Percentiles rank a stretch among this genome's conserved stretches.
Conservation (phyloP, 2,888 invertebrate genomes). For the Leistus spinibarbis region DNA sequence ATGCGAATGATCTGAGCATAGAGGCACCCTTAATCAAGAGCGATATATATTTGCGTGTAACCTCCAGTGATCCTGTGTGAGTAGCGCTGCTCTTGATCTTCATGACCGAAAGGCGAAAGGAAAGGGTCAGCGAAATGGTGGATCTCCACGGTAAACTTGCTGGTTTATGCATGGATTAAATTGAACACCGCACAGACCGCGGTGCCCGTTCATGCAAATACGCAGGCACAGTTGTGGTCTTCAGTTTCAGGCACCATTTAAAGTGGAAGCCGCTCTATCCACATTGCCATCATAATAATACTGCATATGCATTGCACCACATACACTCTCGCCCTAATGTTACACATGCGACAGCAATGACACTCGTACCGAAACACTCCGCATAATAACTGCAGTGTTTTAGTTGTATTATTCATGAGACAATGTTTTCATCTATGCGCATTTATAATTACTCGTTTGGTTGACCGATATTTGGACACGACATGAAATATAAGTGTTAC, state of each 20-base stretch:
- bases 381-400: not conserved
- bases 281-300: too few relatives aligned
- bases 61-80: not conserved
- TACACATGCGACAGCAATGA: not conserved
- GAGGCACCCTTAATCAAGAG: not conserved
- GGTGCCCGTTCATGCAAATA: conserved; percentile 15
- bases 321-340: not conserved
- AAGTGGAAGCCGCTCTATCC: not conserved
- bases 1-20: not conserved
- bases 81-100: not conserved
- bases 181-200: conserved; percentile 20
- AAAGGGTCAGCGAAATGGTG: not conserved
- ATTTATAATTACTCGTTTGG: not conserved
- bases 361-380: not conserved
- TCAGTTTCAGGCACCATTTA: conserved; percentile 27
- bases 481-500: not conserved
- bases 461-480: not conserved
- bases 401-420: not conserved
- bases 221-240: conserved; percentile 16
- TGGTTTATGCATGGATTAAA: conserved; percentile 29
- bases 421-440: not conserved
- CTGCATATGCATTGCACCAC: not conserved
- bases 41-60: not conserved
- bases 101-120: not conserved
- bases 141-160: not conserved